Percentiles rank a stretch among this genome's conserved stretches.
Evolutionary conservation across 92 coral and sea anemone genomes (phyloP).

Genomic region (Epizoanthus scotinus): DNA sequence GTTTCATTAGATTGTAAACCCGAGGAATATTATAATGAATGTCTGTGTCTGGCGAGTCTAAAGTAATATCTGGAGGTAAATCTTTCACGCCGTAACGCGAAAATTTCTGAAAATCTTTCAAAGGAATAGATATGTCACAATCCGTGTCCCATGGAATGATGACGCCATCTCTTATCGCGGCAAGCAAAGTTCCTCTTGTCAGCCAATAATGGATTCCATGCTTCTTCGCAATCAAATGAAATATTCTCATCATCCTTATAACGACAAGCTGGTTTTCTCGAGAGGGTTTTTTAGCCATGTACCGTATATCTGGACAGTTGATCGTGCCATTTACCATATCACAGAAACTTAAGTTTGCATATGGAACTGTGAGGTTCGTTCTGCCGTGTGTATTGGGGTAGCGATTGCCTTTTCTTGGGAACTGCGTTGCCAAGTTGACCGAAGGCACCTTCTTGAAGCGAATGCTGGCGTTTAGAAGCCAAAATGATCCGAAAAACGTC

Average conservation of each 20-base stretch:
- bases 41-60: slow-evolving; percentile 4
- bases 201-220: slow-evolving; percentile 17
- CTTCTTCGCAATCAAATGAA: slow-evolving; percentile 18
- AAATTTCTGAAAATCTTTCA: not conserved
- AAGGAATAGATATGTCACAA: slow-evolving; percentile 15
- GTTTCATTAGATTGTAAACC: slow-evolving; percentile 17
- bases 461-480: not conserved
- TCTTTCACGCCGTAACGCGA: not conserved
- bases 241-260: slow-evolving; percentile 10
- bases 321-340: slow-evolving; percentile 5
- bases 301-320: slow-evolving; percentile 18
- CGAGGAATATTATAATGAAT: slow-evolving; percentile 1
- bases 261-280: slow-evolving; percentile 7
- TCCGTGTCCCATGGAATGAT: slow-evolving; percentile 10
- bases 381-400: not conserved
- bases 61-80: not conserved
- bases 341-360: slow-evolving; percentile 17
- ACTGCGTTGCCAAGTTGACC: not conserved
- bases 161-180: slow-evolving; percentile 14
- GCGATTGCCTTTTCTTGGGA: not conserved
- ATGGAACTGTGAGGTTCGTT: not conserved
- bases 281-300: not conserved
- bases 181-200: slow-evolving; percentile 2
- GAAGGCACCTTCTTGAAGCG: not conserved
- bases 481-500: not conserved